These are phyloP conservation scores for Hiodon alosoides DNA, from an alignment of 2,113 vertebrate species.

Conservation along the genomic window DNA sequence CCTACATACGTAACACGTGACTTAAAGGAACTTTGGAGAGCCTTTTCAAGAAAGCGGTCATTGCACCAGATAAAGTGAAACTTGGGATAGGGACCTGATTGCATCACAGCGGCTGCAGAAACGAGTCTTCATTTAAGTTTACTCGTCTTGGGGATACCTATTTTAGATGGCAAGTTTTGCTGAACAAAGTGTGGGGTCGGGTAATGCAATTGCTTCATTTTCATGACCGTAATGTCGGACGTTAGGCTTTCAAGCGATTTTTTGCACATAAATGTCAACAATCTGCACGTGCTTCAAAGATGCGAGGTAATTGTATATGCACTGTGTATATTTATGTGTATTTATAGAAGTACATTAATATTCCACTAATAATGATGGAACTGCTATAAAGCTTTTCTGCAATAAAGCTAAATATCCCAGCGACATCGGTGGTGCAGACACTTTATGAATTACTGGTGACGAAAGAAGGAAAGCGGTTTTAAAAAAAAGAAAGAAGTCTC, in stretches of 20 bases:
- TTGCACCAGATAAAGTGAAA: conserved; percentile 22
- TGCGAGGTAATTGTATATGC: conserved; percentile 44
- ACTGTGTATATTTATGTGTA: conserved; percentile 2
- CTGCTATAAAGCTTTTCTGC: too few species aligned
- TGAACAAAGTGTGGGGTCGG: neutral
- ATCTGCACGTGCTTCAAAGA: conserved; percentile 16
- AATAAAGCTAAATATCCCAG: too few species aligned
- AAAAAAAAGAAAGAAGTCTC: too few species aligned
- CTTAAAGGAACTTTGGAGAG: conserved; percentile 43
- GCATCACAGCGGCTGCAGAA: conserved; percentile 16
- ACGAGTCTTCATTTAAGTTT: neutral
- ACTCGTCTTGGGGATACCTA: neutral
- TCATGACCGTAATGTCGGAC: conserved; percentile 43
- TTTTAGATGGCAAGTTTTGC: neutral
- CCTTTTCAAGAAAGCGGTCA: conserved; percentile 35
- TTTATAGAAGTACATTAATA: neutral
- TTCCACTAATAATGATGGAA: too few species aligned
- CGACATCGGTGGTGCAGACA: too few species aligned
- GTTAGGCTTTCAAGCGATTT: conserved; percentile 17
- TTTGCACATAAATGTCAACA: neutral
- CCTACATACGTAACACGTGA: conserved; percentile 43
- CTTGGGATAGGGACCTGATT: neutral
- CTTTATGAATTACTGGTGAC: too few species aligned
- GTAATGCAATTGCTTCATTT: neutral
- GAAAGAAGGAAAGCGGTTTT: too few species aligned